These are phyloP conservation scores for Caenorhabditis doughertyi DNA, from an alignment of 2,888 invertebrate species.

Conservation along the genomic window DNA sequence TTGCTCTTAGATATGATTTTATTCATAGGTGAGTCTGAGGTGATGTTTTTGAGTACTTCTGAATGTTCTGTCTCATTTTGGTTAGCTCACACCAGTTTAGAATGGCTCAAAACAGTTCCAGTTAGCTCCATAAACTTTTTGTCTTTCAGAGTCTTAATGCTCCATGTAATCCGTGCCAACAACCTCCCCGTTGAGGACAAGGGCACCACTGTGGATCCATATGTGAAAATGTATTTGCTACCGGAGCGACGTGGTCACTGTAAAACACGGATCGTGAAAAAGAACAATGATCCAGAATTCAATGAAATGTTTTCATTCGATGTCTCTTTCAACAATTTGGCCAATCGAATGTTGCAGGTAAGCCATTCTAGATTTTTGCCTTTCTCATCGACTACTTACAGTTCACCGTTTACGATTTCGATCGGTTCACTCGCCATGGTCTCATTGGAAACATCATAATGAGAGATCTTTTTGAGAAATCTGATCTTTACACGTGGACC, in stretches of 20 bases:
- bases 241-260: slow-evolving; percentile 92
- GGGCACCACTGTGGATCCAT: slow-evolving; percentile 91
- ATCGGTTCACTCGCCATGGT: slow-evolving; percentile 92
- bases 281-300: slow-evolving; percentile 78
- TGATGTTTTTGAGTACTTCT: too few species aligned
- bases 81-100: too few species aligned
- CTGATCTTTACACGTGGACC: slow-evolving; percentile 89
- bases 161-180: slow-evolving; percentile 81
- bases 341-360: slow-evolving; percentile 87
- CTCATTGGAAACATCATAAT: slow-evolving; percentile 90
- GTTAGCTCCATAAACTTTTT: too few species aligned
- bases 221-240: slow-evolving; percentile 90
- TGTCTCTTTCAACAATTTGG: slow-evolving; percentile 89
- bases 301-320: slow-evolving; percentile 89
- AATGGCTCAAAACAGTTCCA: too few species aligned
- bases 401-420: slow-evolving; percentile 93
- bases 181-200: slow-evolving; percentile 88
- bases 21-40: slow-evolving; percentile 88
- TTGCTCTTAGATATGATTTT: slow-evolving; percentile 90
- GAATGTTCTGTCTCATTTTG: too few species aligned
- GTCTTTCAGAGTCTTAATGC: slow-evolving; percentile 86
- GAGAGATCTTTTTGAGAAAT: slow-evolving; percentile 89
- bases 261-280: slow-evolving; percentile 87
- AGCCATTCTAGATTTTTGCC: too few species aligned
- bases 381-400: slow-evolving; percentile 84